Conservation (phyloP, 2,797 vertebrate genomes). For the Pseudomugil tenellus region DNA sequence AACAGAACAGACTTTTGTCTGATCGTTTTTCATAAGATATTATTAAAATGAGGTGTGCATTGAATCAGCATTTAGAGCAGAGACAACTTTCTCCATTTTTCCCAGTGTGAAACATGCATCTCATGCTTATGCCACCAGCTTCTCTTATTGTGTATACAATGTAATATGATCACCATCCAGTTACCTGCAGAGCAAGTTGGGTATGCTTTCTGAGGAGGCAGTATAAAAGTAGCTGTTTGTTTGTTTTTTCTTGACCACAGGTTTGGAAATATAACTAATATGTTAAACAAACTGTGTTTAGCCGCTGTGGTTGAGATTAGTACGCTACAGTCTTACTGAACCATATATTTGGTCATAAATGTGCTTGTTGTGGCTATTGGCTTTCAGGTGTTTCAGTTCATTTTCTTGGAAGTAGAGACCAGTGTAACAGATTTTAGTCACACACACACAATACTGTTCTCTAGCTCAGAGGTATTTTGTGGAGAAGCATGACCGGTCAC, state of each 20-base stretch:
- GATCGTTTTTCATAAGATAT: not conserved
- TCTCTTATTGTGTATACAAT: constrained; percentile 32
- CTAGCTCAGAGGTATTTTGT: constrained; percentile 67
- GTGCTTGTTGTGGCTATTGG: not conserved
- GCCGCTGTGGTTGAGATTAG: constrained; percentile 9
- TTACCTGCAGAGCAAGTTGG: constrained; percentile 17
- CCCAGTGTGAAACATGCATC: constrained; percentile 3
- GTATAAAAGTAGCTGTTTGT: not conserved
- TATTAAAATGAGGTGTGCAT: not conserved
- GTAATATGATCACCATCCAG: constrained; percentile 30
- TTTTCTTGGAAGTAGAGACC: constrained; percentile 11
- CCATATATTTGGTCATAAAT: not conserved
- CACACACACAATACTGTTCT: constrained; percentile 18
- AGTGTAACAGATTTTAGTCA: constrained; percentile 33
- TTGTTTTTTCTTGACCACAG: constrained; percentile 19
- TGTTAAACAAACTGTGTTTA: constrained; percentile 22
- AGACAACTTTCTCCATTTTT: not conserved
- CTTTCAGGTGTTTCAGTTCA: not conserved
- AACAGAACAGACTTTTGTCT: not conserved
- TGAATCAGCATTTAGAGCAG: not conserved
- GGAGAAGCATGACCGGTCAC: constrained; percentile 75
- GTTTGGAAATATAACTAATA: constrained; percentile 42
- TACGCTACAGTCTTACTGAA: constrained; percentile 14
- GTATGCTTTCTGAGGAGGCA: not conserved
- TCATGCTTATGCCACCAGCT: constrained; percentile 5